Evolutionary conservation across 2,797 vertebrate genomes (phyloP).

Genomic region (Huso huso): DNA sequence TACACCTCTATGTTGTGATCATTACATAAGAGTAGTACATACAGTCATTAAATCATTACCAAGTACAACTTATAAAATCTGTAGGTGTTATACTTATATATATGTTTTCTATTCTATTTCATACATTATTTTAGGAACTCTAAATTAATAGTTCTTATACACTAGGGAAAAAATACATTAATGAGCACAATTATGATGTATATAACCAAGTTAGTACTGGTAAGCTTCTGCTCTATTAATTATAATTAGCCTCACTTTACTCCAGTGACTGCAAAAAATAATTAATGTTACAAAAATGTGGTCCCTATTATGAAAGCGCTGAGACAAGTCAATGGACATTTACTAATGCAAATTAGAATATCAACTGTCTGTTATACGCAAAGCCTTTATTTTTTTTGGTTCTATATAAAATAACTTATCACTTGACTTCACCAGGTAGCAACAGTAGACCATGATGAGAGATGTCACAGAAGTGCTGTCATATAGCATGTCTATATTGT

Average conservation of each 20-base stretch:
- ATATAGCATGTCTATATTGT: too few species aligned
- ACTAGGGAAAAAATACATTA: slow-evolving; percentile 1
- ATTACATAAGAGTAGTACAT: too few species aligned
- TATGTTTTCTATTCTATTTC: slow-evolving; percentile 51
- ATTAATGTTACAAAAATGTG: neutral
- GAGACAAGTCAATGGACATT: neutral
- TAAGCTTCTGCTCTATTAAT: neutral
- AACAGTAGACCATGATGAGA: too few species aligned
- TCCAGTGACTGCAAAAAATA: neutral
- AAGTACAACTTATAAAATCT: slow-evolving; percentile 6
- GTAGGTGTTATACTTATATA: slow-evolving; percentile 36
- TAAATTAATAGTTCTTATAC: neutral
- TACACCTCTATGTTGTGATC: too few species aligned
- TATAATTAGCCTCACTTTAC: slow-evolving; percentile 7
- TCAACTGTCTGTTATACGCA: neutral
- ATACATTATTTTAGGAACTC: slow-evolving; percentile 37
- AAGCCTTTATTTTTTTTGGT: neutral
- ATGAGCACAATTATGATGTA: neutral
- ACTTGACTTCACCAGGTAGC: too few species aligned
- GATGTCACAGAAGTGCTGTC: too few species aligned
- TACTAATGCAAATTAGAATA: slow-evolving; percentile 1
- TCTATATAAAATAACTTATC: too few species aligned
- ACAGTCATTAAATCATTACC: too few species aligned
- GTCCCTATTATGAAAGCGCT: neutral
- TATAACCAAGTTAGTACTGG: neutral